These are phyloP conservation scores for Molorchus minor DNA, from an alignment of 2,888 invertebrate genomes.

Conservation along the genomic window DNA sequence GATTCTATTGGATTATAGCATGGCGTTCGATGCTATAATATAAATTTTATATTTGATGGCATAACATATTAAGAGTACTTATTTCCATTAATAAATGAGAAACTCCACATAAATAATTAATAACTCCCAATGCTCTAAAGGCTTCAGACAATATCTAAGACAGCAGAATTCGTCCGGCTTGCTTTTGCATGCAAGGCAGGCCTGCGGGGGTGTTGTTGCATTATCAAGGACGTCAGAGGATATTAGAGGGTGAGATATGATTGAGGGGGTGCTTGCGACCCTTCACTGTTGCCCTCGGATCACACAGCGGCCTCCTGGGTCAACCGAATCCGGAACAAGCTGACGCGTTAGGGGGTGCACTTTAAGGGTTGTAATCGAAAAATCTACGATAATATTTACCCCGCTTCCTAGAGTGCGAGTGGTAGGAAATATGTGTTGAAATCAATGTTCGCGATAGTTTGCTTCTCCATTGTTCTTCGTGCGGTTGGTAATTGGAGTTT, in stretches of 20 bases:
- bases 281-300: conserved; percentile 43
- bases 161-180: conserved; percentile 28
- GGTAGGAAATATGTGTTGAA: conserved; percentile 17
- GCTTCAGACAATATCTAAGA: conserved; percentile 23
- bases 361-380: conserved; percentile 49
- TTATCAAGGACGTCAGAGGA: conserved; percentile 63
- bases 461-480: background rate
- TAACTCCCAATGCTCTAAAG: conserved; percentile 24
- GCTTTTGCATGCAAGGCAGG: conserved; percentile 39
- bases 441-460: conserved; percentile 4
- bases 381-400: conserved; percentile 47
- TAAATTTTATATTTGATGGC: no score
- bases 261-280: conserved; percentile 57
- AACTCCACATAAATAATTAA: conserved; percentile 36
- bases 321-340: conserved; percentile 57
- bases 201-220: conserved; percentile 59
- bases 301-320: conserved; percentile 56
- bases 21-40: no score
- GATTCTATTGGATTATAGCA: no score
- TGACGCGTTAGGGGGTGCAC: conserved; percentile 46
- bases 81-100: conserved; percentile 12
- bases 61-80: no score
- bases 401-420: conserved; percentile 31
- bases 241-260: conserved; percentile 65
- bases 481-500: background rate